Conservation (phyloP, 2,888 invertebrate species). For the Zonitis immaculata region DNA sequence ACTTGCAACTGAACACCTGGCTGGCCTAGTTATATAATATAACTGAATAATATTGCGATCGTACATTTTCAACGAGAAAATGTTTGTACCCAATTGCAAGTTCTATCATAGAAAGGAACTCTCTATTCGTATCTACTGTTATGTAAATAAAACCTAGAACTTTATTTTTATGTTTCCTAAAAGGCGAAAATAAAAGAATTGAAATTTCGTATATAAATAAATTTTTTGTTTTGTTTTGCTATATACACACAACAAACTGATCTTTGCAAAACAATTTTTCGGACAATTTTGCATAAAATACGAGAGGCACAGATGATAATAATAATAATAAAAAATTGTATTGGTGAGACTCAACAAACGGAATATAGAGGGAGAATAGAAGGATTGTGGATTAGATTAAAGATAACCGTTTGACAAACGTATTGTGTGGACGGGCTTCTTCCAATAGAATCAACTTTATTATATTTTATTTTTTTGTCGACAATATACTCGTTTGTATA, state of each 20-base stretch:
- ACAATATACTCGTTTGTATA: no score
- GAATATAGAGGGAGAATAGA: slow-evolving; percentile 17
- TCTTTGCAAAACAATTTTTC: neutral
- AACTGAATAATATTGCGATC: slow-evolving; percentile 5
- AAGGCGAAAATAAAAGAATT: slow-evolving; percentile 20
- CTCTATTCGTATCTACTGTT: no score
- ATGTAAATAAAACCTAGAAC: no score
- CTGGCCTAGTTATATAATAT: slow-evolving; percentile 14
- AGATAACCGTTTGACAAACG: slow-evolving; percentile 16
- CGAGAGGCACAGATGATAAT: slow-evolving; percentile 38
- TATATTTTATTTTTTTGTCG: neutral
- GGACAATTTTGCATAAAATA: slow-evolving; percentile 25
- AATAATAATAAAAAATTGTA: slow-evolving; percentile 39
- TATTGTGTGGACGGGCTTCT: slow-evolving; percentile 19
- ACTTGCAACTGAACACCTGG: slow-evolving; percentile 11
- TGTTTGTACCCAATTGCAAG: slow-evolving; percentile 10
- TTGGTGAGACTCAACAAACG: slow-evolving; percentile 38
- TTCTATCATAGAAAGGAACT: no score
- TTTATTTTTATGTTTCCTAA: slow-evolving; percentile 20
- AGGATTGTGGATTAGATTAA: slow-evolving; percentile 23
- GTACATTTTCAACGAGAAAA: slow-evolving; percentile 14
- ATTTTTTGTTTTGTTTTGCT: no score
- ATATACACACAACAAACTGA: no score
- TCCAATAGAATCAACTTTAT: neutral
- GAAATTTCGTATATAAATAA: no score